phyloP scores from a whole-genome alignment of 2,888 invertebrate genomes.

The Alviniconcha strummeri region DNA sequence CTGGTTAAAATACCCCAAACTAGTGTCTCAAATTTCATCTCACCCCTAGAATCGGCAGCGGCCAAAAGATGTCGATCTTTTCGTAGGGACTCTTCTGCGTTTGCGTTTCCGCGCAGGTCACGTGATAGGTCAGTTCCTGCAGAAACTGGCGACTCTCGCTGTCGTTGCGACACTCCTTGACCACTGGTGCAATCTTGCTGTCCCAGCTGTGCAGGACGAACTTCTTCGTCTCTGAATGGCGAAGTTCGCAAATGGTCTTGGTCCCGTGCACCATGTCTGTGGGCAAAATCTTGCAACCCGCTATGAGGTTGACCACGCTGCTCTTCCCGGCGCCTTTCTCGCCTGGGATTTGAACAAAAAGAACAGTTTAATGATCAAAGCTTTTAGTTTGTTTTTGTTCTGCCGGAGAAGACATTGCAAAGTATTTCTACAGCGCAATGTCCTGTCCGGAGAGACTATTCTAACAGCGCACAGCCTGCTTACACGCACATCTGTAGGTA shows the following conservation, averaged over 20 bases:
- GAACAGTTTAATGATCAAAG: background rate
- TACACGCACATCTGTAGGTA: no score
- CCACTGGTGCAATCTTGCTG: background rate
- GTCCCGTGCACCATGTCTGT: slow-evolving; percentile 55
- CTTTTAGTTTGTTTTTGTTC: background rate
- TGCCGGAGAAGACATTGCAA: no score
- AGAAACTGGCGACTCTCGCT: slow-evolving; percentile 33
- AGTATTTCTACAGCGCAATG: no score
- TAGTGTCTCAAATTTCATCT: slow-evolving; percentile 11
- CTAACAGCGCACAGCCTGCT: no score
- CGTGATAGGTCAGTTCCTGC: slow-evolving; percentile 42
- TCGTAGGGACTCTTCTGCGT: slow-evolving; percentile 57
- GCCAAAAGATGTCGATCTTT: slow-evolving; percentile 60
- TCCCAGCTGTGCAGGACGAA: slow-evolving; percentile 42
- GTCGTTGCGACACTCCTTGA: slow-evolving; percentile 25
- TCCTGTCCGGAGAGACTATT: no score
- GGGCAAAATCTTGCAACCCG: slow-evolving; percentile 58
- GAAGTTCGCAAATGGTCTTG: slow-evolving; percentile 58
- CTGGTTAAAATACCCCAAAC: no score
- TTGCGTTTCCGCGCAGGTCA: slow-evolving; percentile 44
- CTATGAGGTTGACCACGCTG: slow-evolving; percentile 62
- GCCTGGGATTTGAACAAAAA: slow-evolving; percentile 43
- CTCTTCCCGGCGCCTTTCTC: slow-evolving; percentile 67
- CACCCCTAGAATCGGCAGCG: slow-evolving; percentile 55
- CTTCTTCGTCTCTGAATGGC: slow-evolving; percentile 41